These are phyloP conservation scores for Mohoua ochrocephala DNA, from an alignment of 2,113 vertebrate genomes.

Conservation along the genomic window DNA sequence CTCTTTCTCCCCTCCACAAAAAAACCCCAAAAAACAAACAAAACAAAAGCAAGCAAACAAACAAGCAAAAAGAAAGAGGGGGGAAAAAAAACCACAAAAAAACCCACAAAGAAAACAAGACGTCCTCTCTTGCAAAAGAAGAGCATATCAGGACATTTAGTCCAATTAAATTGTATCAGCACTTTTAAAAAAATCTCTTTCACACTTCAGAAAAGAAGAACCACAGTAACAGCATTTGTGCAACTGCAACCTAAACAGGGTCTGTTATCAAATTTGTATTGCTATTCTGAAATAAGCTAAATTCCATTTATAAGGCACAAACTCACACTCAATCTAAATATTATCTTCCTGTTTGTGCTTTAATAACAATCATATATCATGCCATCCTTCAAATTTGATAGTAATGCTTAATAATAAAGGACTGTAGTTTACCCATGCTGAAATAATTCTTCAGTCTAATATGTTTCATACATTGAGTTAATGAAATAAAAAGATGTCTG, in stretches of 20 bases:
- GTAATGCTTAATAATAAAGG: not conserved
- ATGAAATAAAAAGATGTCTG: not conserved
- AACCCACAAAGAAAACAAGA: not conserved
- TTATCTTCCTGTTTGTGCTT: not conserved
- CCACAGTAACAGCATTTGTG: not conserved
- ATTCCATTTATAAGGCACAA: not conserved
- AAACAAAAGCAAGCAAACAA: not conserved
- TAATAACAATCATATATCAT: not conserved
- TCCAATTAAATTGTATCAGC: not conserved
- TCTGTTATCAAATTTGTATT: not conserved
- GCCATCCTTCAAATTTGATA: not conserved
- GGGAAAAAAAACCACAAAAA: no score
- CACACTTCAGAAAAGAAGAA: not conserved
- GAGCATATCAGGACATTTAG: not conserved
- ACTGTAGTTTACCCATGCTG: not conserved
- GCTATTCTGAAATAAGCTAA: not conserved
- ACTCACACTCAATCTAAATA: not conserved
- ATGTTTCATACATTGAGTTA: not conserved
- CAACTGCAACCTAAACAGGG: not conserved
- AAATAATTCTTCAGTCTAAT: not conserved
- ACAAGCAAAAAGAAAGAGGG: not conserved
- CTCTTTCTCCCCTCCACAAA: no score
- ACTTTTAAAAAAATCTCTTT: not conserved
- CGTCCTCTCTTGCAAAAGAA: not conserved
- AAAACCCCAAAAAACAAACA: not conserved